Percentiles rank a stretch among this genome's conserved stretches.
phyloP scores from a whole-genome alignment of 2,113 vertebrate genomes.

The Pterocles gutturalis region DNA sequence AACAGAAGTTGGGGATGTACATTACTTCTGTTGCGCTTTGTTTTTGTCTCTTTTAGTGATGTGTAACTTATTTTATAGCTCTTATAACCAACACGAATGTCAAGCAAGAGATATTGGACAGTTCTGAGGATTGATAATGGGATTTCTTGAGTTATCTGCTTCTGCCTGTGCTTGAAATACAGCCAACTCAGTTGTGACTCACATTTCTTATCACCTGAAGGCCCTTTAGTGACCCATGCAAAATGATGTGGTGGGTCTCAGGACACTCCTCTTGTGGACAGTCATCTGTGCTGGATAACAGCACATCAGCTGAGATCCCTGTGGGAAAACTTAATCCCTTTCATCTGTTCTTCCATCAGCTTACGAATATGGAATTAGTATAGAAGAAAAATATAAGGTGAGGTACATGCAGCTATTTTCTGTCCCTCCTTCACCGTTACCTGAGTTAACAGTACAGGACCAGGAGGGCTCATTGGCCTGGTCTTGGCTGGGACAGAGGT shows the following conservation, averaged over 20 bases:
- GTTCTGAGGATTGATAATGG: not conserved
- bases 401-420: rapidly evolving
- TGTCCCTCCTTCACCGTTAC: not conserved
- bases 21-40: not conserved
- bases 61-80: constrained; percentile 4
- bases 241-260: not conserved
- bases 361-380: rapidly evolving
- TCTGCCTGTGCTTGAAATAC: not conserved
- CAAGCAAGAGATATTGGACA: not conserved
- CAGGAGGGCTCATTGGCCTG: not conserved
- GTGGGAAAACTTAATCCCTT: rapidly evolving
- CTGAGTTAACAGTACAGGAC: not conserved
- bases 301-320: not conserved
- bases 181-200: not conserved
- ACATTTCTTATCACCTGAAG: not conserved
- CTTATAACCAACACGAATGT: not conserved
- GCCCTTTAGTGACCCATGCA: rapidly evolving
- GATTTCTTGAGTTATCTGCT: not conserved
- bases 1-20: not conserved
- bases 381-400: not conserved
- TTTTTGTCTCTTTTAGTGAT: constrained; percentile 28
- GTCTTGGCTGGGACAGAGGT: no score
- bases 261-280: not conserved
- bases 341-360: not conserved
- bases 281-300: rapidly evolving